Evolutionary conservation across 2,113 vertebrate genomes (phyloP).

Genomic region (Phycodurus eques): DNA sequence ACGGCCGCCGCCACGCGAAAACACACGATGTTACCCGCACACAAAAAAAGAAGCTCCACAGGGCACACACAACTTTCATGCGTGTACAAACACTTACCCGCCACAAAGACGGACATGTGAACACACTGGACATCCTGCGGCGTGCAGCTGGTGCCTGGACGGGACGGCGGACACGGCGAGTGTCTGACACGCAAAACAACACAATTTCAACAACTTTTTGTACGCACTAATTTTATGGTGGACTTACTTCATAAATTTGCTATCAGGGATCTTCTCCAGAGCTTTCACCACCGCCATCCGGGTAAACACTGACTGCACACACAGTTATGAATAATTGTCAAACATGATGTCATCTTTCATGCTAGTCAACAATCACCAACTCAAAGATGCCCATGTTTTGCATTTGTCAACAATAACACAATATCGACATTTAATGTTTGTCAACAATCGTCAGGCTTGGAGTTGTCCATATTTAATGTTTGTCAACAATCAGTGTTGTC

Average conservation of each 20-base stretch:
- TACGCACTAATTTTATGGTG: neutral
- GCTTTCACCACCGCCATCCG: slow-evolving; percentile 97
- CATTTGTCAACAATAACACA: too few relatives aligned
- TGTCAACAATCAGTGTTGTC: too few relatives aligned
- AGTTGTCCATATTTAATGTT: too few relatives aligned
- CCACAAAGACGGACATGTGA: slow-evolving; percentile 86
- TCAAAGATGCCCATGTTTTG: too few relatives aligned
- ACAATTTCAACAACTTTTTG: neutral
- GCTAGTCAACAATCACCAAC: neutral
- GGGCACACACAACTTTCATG: too few relatives aligned
- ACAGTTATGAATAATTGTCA: neutral
- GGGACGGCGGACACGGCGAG: slow-evolving; percentile 79
- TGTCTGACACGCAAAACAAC: slow-evolving; percentile 65
- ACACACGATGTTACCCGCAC: neutral
- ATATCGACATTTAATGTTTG: too few relatives aligned
- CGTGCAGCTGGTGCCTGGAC: slow-evolving; percentile 71
- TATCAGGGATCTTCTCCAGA: slow-evolving; percentile 88
- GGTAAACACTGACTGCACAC: slow-evolving; percentile 88
- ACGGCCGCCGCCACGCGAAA: neutral
- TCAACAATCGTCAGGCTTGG: neutral
- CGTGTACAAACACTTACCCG: slow-evolving; percentile 70
- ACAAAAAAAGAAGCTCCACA: too few relatives aligned
- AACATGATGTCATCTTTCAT: neutral
- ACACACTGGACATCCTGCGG: slow-evolving; percentile 84
- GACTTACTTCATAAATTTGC: slow-evolving; percentile 82